Conservation (phyloP, 2,113 vertebrate species). For the Synchiropus splendidus region DNA sequence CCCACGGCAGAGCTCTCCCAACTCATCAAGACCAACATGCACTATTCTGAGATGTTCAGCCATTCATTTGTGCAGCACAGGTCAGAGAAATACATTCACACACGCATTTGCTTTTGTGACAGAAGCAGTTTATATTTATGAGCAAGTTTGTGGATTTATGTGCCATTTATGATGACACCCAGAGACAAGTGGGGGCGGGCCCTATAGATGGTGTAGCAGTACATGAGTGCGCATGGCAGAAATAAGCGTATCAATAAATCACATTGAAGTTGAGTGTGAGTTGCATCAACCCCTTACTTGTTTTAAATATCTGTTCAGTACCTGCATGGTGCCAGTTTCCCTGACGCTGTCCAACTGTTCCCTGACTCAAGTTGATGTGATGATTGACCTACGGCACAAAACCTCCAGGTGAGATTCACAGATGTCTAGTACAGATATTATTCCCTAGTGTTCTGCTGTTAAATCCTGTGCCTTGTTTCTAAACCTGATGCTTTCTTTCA, state of each 20-base stretch:
- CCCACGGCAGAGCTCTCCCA: constrained; percentile 85
- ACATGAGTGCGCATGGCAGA: too few relatives aligned
- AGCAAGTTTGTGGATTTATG: too few relatives aligned
- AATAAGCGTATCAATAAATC: too few relatives aligned
- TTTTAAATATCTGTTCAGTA: constrained; percentile 68
- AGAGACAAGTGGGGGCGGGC: too few relatives aligned
- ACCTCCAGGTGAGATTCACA: constrained; percentile 69
- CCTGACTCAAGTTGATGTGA: constrained; percentile 81
- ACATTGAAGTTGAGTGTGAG: too few relatives aligned
- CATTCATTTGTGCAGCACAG: constrained; percentile 84
- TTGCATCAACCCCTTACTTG: too few relatives aligned
- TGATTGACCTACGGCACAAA: constrained; percentile 87
- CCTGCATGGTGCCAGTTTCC: constrained; percentile 89
- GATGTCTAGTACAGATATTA: background rate
- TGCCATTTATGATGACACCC: too few relatives aligned
- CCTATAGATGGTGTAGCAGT: too few relatives aligned
- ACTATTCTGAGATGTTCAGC: constrained; percentile 84
- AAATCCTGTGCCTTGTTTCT: background rate
- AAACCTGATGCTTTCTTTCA: constrained; percentile 43
- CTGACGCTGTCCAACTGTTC: constrained; percentile 90
- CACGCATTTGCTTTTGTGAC: too few relatives aligned
- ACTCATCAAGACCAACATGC: constrained; percentile 88
- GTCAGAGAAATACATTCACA: constrained; percentile 43
- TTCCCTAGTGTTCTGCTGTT: too few relatives aligned
- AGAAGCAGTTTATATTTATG: background rate